Percentiles rank a stretch among this genome's conserved stretches.
Evolutionary conservation across 2,888 invertebrate genomes (phyloP).

Genomic region (Amphipyra berbera): DNA sequence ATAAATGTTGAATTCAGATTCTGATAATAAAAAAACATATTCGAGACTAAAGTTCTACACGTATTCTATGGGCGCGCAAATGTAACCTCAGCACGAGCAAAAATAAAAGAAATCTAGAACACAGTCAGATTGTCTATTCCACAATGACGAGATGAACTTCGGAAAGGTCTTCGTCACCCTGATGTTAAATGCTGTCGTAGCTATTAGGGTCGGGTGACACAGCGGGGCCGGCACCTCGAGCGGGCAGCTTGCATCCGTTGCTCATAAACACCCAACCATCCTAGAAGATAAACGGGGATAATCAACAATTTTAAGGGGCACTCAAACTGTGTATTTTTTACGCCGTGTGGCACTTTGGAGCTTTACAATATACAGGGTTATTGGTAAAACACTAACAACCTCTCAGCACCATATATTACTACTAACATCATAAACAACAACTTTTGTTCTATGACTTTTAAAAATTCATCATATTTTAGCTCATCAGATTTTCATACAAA

Average conservation of each 20-base stretch:
- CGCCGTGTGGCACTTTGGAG: too few species aligned
- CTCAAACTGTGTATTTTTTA: too few species aligned
- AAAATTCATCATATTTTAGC: too few species aligned
- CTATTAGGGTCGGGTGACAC: conserved; percentile 85
- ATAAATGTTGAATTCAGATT: not conserved
- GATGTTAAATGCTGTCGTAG: conserved; percentile 89
- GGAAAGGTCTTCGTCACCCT: conserved; percentile 69
- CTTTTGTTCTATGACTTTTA: too few species aligned
- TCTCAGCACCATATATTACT: too few species aligned
- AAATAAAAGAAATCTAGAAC: conserved; percentile 38
- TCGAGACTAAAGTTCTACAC: not conserved
- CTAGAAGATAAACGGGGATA: conserved; percentile 78
- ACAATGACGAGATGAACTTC: conserved; percentile 81
- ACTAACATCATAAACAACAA: too few species aligned
- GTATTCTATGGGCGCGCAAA: conserved; percentile 14
- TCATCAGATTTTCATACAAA: too few species aligned
- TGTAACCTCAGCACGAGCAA: conserved; percentile 28
- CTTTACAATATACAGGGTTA: too few species aligned
- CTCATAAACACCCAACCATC: conserved; percentile 91
- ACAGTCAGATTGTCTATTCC: conserved; percentile 68
- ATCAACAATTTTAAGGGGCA: not conserved
- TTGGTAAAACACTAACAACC: too few species aligned
- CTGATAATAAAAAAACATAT: not conserved
- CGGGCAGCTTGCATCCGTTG: conserved; percentile 90
- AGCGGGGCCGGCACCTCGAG: conserved; percentile 73